phyloP scores from a whole-genome alignment of 2,888 invertebrate genomes.

The Agrotis exclamationis region DNA sequence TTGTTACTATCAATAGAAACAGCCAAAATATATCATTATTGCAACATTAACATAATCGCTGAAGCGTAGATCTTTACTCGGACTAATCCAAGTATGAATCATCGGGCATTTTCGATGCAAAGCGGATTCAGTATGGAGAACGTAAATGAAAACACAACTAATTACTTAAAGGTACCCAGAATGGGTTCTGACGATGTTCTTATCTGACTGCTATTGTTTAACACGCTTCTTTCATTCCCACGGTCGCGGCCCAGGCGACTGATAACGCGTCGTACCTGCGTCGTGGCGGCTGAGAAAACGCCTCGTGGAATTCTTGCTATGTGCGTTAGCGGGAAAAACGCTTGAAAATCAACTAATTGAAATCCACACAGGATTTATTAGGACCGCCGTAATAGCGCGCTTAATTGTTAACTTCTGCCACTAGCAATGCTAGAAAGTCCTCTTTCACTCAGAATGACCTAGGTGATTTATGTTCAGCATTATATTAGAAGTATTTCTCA shows the following conservation, averaged over 20 bases:
- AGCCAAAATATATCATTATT: slow-evolving; percentile 56
- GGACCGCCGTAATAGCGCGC: slow-evolving; percentile 49
- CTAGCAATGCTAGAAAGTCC: slow-evolving; percentile 48
- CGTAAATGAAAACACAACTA: slow-evolving; percentile 81
- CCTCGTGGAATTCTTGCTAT: slow-evolving; percentile 69
- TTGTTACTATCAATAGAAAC: slow-evolving; percentile 66
- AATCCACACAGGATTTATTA: slow-evolving; percentile 63
- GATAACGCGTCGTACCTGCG: slow-evolving; percentile 84
- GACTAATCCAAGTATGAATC: slow-evolving; percentile 61
- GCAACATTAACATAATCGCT: slow-evolving; percentile 60
- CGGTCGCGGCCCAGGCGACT: slow-evolving; percentile 81
- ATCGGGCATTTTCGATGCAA: slow-evolving; percentile 55
- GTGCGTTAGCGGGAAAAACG: slow-evolving; percentile 65
- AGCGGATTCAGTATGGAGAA: slow-evolving; percentile 57
- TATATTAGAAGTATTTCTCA: slow-evolving; percentile 50
- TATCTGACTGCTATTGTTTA: slow-evolving; percentile 89
- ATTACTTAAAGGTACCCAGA: slow-evolving; percentile 86
- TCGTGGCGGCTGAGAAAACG: slow-evolving; percentile 65
- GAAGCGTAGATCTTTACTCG: slow-evolving; percentile 58
- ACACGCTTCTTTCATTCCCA: slow-evolving; percentile 90
- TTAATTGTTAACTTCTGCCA: slow-evolving; percentile 56
- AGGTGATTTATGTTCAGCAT: slow-evolving; percentile 53
- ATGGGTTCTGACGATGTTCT: slow-evolving; percentile 86
- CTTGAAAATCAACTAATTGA: slow-evolving; percentile 65
- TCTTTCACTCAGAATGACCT: slow-evolving; percentile 23